These are phyloP conservation scores for Pachyuromys duprasi DNA, from an alignment of 2,797 vertebrate species.

Conservation along the genomic window DNA sequence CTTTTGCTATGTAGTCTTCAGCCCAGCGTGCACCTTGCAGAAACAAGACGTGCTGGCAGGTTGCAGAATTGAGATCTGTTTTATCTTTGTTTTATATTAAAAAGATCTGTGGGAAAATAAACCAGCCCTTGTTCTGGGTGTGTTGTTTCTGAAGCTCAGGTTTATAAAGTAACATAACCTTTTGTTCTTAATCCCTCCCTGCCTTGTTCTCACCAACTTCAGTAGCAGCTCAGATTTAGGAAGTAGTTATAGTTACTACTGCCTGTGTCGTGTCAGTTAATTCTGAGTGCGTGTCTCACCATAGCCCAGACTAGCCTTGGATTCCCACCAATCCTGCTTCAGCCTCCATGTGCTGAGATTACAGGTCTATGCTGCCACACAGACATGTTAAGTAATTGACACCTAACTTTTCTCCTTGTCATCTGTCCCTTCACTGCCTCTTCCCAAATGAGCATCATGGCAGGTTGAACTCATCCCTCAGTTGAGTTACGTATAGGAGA, in stretches of 20 bases:
- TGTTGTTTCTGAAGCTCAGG: slow-evolving; percentile 51
- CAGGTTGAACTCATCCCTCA: neutral
- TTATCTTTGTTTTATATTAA: slow-evolving; percentile 85
- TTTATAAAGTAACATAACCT: neutral
- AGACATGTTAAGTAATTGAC: neutral
- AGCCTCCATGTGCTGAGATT: neutral
- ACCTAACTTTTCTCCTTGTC: neutral
- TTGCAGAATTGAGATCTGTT: slow-evolving; percentile 67
- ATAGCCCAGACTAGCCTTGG: neutral
- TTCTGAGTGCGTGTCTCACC: neutral
- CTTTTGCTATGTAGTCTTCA: slow-evolving; percentile 74
- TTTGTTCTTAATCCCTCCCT: neutral
- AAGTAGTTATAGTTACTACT: neutral
- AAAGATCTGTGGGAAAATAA: slow-evolving; percentile 83
- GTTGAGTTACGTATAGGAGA: neutral
- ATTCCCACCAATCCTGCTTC: neutral
- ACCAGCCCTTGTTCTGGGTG: slow-evolving; percentile 34
- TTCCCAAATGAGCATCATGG: neutral
- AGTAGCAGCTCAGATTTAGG: neutral
- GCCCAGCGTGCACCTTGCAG: slow-evolving; percentile 77
- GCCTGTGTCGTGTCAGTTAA: neutral
- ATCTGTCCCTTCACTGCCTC: neutral
- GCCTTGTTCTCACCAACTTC: neutral
- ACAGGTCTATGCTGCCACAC: neutral
- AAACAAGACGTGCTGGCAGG: slow-evolving; percentile 74